phyloP scores from a whole-genome alignment of 2,113 vertebrate genomes.

The Phodopus roborovskii region DNA sequence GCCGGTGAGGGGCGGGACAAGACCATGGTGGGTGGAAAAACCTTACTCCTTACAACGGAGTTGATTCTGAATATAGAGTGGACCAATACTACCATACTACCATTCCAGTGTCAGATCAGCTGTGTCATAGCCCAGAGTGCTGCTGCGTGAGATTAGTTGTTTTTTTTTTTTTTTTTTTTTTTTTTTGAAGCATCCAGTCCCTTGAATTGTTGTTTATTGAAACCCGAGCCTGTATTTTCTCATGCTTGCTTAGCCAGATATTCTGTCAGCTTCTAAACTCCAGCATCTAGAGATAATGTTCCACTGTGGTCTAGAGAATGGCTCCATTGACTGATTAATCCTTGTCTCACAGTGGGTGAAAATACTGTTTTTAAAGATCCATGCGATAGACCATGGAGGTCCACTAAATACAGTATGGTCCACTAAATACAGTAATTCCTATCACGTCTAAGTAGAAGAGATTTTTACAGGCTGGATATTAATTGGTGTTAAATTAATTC shows the following conservation, averaged over 20 bases:
- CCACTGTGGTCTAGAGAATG: not conserved
- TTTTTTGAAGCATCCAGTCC: not conserved
- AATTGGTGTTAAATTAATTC: not conserved
- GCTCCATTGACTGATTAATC: not conserved
- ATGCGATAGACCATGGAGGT: not conserved
- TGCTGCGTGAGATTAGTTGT: not conserved
- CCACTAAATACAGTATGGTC: not conserved
- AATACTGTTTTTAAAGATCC: not conserved
- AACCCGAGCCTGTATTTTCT: not conserved
- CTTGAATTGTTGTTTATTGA: too few relatives aligned
- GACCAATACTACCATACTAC: not conserved
- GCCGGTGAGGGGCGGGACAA: too few relatives aligned
- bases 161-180: too few relatives aligned
- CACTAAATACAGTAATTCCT: not conserved
- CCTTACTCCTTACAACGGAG: too few relatives aligned
- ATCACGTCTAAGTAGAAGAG: not conserved
- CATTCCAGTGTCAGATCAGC: not conserved
- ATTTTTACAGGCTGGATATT: not conserved
- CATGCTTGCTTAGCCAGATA: not conserved
- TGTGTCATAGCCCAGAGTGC: not conserved
- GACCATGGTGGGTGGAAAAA: too few relatives aligned
- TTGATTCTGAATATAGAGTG: not conserved
- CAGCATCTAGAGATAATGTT: not conserved
- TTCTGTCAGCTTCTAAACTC: not conserved
- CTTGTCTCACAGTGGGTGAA: not conserved